Evolutionary conservation across 2,888 invertebrate genomes (phyloP), one percentile per base, ranked within the genome.

Genomic region (Caenorhabditis japonica): DNA sequence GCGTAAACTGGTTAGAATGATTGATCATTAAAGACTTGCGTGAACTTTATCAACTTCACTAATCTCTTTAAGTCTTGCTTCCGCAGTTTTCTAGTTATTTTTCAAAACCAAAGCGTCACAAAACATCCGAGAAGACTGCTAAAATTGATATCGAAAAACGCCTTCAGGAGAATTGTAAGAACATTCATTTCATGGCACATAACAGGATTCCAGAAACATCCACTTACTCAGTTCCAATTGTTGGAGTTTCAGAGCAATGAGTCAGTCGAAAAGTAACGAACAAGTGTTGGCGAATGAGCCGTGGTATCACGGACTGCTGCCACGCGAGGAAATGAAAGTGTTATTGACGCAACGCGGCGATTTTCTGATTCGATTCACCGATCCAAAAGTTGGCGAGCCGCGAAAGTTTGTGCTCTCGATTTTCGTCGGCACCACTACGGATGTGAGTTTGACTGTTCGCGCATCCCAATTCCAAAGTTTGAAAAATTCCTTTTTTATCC

Each of bases 261-360:
- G 12, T 19, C 17, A 43, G 8, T 5, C 27, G 3, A 3, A 8
- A 21, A 34, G 30, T 4, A 33, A 34, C 8, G 62, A 62, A 17
- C 43, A 25, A 15, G 19, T 46, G 21, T 38, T 62, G 17, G 39
- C 72, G 3, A 60, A 53, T 8, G 73, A 71, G 41, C 75, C 64
- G 1, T 77, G 75, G 70, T 81, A 77, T 52, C 82, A 82, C 62
- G 83, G 83, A 23, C 60, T 80, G 34, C 60, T 83, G 46, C 81
- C 80, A 5, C 79, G 83, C 17, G 82, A 82, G 44, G 83, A 82
- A 23, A 81, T 82, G 58, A 79, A 76, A 36, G 59, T 62, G n/a
- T 34, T 81, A 52, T 44, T 81, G 17, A 66, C 64, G 2, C 46
- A 69, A n/a, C 47, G 61, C 4, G 81, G 81, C 38, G 82, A 82